Percentiles rank a stretch among this genome's conserved stretches.
These are phyloP conservation scores for Pemphigus obesinymphae DNA, from an alignment of 1,140 invertebrate species.

Conservation along the genomic window DNA sequence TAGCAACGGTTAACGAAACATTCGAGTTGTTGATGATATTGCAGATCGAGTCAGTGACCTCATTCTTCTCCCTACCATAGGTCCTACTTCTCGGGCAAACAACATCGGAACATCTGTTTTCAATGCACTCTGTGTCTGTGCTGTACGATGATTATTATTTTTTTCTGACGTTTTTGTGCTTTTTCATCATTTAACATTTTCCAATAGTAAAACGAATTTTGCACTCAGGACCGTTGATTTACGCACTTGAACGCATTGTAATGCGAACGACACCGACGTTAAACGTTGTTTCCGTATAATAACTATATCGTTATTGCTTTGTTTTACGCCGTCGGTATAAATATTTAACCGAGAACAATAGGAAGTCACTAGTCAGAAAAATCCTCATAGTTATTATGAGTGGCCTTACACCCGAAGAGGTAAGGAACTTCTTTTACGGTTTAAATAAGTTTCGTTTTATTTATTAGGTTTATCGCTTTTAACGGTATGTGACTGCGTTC, in stretches of 20 bases:
- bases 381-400: constrained; percentile 57
- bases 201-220: neutral
- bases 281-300: neutral
- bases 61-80: neutral
- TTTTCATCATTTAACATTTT: neutral
- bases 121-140: no score
- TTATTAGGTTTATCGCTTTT: no score
- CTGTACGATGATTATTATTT: constrained; percentile 12
- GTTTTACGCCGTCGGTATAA: neutral
- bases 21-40: neutral
- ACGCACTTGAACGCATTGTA: neutral
- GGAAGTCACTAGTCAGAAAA: neutral
- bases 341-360: neutral
- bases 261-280: neutral
- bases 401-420: constrained; percentile 70
- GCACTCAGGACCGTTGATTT: neutral
- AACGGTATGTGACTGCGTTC: no score
- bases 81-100: neutral
- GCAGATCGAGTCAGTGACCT: neutral
- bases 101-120: constrained; percentile 8
- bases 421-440: constrained; percentile 48
- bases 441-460: no score
- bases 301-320: neutral
- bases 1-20: neutral
- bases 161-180: neutral